phyloP scores from a whole-genome alignment of 1,140 invertebrate species.

The Caenorhabditis latens region DNA sequence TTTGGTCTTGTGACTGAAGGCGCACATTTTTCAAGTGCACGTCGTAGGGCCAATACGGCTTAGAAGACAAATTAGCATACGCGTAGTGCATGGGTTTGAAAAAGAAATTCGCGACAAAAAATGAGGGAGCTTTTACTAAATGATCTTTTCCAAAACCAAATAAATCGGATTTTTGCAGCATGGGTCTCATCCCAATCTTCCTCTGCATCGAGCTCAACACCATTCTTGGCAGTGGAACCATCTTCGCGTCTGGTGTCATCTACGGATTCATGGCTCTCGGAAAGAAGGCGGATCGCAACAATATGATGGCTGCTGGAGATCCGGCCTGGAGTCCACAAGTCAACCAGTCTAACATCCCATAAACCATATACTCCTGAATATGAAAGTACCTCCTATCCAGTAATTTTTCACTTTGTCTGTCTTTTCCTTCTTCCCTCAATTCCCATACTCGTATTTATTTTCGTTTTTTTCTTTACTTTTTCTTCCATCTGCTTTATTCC shows the following conservation, averaged over 20 bases:
- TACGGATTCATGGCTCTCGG: slow-evolving; percentile 92
- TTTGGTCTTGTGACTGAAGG: not conserved
- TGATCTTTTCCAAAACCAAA: not conserved
- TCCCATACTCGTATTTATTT: slow-evolving; percentile 10
- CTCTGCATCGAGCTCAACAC: slow-evolving; percentile 85
- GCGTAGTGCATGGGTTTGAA: not conserved
- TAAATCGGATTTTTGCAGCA: slow-evolving; percentile 61
- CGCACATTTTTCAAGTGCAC: slow-evolving; percentile 8
- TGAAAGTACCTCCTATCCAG: slow-evolving; percentile 1
- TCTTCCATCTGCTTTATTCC: not conserved
- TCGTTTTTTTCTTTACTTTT: not conserved
- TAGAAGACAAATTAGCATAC: slow-evolving; percentile 45
- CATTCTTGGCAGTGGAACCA: slow-evolving; percentile 88
- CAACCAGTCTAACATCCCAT: slow-evolving; percentile 69
- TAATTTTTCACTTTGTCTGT: slow-evolving; percentile 59
- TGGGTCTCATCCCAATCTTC: slow-evolving; percentile 82
- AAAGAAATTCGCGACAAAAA: not conserved
- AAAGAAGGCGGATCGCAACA: slow-evolving; percentile 78
- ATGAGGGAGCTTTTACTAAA: not conserved
- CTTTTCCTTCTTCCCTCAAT: not conserved
- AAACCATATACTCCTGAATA: not conserved
- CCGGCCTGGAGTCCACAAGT: slow-evolving; percentile 76
- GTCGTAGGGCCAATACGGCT: not conserved
- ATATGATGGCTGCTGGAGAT: slow-evolving; percentile 75
- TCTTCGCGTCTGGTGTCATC: slow-evolving; percentile 88